phyloP scores from a whole-genome alignment of 2,888 invertebrate genomes.

The Thecophora atra region DNA sequence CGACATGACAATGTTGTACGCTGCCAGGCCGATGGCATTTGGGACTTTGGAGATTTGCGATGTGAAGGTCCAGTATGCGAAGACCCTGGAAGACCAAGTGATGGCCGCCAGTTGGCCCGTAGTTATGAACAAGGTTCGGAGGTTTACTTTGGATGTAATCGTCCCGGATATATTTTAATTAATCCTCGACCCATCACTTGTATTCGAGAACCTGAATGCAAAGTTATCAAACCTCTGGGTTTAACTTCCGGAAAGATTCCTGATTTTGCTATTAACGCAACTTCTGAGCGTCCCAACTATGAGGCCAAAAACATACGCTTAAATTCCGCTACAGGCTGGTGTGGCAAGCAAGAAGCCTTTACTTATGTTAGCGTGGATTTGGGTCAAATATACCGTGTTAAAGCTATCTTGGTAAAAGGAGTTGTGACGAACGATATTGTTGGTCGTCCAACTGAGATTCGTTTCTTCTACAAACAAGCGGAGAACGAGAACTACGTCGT shows the following conservation, averaged over 20 bases:
- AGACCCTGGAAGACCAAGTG: slow-evolving; percentile 93
- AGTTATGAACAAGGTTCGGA: slow-evolving; percentile 91
- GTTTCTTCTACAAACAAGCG: slow-evolving; percentile 96
- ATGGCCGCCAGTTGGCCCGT: slow-evolving; percentile 85
- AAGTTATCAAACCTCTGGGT: slow-evolving; percentile 89
- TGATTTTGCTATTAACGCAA: slow-evolving; percentile 94
- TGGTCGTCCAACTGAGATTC: slow-evolving; percentile 93
- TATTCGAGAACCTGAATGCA: slow-evolving; percentile 91
- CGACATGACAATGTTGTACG: slow-evolving; percentile 91
- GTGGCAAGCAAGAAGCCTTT: slow-evolving; percentile 95
- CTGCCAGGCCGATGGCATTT: slow-evolving; percentile 90
- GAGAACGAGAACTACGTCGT: slow-evolving; percentile 95
- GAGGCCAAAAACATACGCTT: slow-evolving; percentile 88
- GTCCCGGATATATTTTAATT: slow-evolving; percentile 92
- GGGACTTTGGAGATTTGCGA: slow-evolving; percentile 94
- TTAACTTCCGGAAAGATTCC: slow-evolving; percentile 91
- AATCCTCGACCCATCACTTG: slow-evolving; percentile 91
- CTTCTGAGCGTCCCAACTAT: slow-evolving; percentile 91
- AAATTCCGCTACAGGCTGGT: slow-evolving; percentile 95
- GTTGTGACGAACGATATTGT: slow-evolving; percentile 95
- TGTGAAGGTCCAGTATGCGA: slow-evolving; percentile 98
- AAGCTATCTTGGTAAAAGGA: slow-evolving; percentile 92
- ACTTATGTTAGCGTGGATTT: slow-evolving; percentile 96
- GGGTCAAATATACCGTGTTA: slow-evolving; percentile 90
- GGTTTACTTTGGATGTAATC: slow-evolving; percentile 87